These are phyloP conservation scores for Sardinella longiceps DNA, from an alignment of 2,797 vertebrate species.

Conservation along the genomic window DNA sequence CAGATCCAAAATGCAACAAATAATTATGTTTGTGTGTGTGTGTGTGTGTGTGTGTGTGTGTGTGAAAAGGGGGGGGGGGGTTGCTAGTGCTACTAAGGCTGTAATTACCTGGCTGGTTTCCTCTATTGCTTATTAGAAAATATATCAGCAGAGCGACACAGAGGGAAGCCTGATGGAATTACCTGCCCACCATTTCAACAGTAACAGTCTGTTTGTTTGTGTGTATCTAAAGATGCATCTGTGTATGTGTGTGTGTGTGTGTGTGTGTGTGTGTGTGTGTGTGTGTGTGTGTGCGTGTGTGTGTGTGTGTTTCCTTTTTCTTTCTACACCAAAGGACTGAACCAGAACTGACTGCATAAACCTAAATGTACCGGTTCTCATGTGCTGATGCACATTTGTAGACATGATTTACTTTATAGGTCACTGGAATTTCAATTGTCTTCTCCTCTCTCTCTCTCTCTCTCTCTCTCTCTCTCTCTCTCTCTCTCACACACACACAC, in stretches of 20 bases:
- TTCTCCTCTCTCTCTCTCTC: no score
- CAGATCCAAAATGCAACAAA: not conserved
- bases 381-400: not conserved
- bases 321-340: not conserved
- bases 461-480: no score
- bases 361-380: constrained; percentile 10
- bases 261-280: constrained; percentile 32
- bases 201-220: constrained; percentile 14
- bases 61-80: constrained; percentile 35
- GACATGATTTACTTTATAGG: constrained; percentile 19
- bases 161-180: constrained; percentile 58
- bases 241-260: constrained; percentile 28
- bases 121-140: constrained; percentile 58
- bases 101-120: constrained; percentile 62
- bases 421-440: constrained; percentile 14
- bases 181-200: constrained; percentile 40
- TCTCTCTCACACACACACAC: no score
- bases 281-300: constrained; percentile 9
- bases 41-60: not conserved
- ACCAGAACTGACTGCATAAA: constrained; percentile 3
- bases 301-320: constrained; percentile 18
- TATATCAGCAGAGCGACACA: constrained; percentile 55
- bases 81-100: constrained; percentile 36
- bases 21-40: not conserved
- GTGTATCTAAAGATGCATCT: constrained; percentile 2